A percentile compares a stretch with the other conserved stretches of the same genome.
These are phyloP conservation scores for Alca torda DNA, from an alignment of 2,797 vertebrate species.

Conservation along the genomic window DNA sequence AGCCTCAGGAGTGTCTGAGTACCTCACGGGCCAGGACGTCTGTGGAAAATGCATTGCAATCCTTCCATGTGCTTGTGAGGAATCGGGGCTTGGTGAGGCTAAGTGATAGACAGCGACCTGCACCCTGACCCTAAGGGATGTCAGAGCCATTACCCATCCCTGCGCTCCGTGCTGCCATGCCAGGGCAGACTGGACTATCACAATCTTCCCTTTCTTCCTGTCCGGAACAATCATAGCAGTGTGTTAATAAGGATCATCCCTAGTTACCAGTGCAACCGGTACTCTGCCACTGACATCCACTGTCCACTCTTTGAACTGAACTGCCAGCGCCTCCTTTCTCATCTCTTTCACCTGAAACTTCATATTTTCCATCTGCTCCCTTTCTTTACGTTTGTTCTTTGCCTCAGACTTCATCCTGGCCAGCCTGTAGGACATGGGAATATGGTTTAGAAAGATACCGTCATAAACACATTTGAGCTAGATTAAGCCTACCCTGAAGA, in stretches of 20 bases:
- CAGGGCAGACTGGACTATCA: not conserved
- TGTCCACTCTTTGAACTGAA: constrained; percentile 73
- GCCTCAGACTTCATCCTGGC: constrained; percentile 67
- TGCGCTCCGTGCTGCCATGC: not conserved
- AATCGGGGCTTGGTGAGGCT: not conserved
- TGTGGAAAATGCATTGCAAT: not conserved
- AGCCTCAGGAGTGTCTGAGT: not conserved
- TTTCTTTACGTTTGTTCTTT: constrained; percentile 47
- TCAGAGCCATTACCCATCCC: not conserved
- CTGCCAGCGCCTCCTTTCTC: constrained; percentile 57
- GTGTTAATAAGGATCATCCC: not conserved
- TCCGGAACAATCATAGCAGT: not conserved
- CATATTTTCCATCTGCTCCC: constrained; percentile 25
- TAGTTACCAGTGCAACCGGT: constrained; percentile 71
- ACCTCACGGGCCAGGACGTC: not conserved
- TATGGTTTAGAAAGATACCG: not conserved
- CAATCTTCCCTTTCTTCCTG: not conserved
- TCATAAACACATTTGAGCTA: not conserved
- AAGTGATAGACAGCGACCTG: accelerated
- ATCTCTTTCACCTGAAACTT: constrained; percentile 45
- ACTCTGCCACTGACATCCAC: constrained; percentile 63
- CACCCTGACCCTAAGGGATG: not conserved
- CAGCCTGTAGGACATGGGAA: constrained; percentile 62
- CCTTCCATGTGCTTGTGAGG: not conserved
- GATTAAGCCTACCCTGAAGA: not conserved